Conservation (phyloP, 2,888 invertebrate species). For the Acleris sparsana region DNA sequence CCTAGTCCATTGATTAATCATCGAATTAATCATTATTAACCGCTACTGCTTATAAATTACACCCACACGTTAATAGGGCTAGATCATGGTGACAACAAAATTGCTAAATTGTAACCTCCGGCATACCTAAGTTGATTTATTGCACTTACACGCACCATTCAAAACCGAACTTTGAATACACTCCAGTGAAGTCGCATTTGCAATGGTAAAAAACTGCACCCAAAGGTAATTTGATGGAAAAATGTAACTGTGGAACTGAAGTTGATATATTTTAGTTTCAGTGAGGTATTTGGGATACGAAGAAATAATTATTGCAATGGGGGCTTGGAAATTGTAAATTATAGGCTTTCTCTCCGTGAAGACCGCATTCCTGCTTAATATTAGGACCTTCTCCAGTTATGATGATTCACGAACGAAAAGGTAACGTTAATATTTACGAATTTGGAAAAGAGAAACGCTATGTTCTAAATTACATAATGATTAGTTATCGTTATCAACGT, state of each 20-base stretch:
- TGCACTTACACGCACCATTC: slow-evolving; percentile 38
- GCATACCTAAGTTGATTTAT: slow-evolving; percentile 68
- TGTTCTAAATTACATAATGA: too few relatives aligned
- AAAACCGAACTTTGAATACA: neutral
- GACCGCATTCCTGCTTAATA: slow-evolving; percentile 8
- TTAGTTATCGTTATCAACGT: too few relatives aligned
- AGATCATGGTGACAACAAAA: slow-evolving; percentile 67
- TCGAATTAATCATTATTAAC: slow-evolving; percentile 20
- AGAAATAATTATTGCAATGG: slow-evolving; percentile 42
- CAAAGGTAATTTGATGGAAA: slow-evolving; percentile 49
- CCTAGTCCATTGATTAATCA: slow-evolving; percentile 1
- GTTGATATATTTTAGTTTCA: slow-evolving; percentile 61
- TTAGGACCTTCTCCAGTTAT: slow-evolving; percentile 10
- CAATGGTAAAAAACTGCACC: neutral
- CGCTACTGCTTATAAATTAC: slow-evolving; percentile 34
- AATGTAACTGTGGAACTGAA: slow-evolving; percentile 56
- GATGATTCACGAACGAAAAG: too few relatives aligned
- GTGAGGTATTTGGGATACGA: slow-evolving; percentile 47
- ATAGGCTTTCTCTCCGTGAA: slow-evolving; percentile 12
- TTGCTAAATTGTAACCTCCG: slow-evolving; percentile 72
- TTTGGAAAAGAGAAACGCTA: too few relatives aligned
- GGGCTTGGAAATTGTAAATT: slow-evolving; percentile 18
- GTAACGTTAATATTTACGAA: too few relatives aligned
- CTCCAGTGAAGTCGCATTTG: neutral
- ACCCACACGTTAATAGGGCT: slow-evolving; percentile 33